Evolutionary conservation across 2,113 vertebrate species (phyloP), one percentile per base, ranked within the genome.

Genomic region (Marcusenius ussheri): DNA sequence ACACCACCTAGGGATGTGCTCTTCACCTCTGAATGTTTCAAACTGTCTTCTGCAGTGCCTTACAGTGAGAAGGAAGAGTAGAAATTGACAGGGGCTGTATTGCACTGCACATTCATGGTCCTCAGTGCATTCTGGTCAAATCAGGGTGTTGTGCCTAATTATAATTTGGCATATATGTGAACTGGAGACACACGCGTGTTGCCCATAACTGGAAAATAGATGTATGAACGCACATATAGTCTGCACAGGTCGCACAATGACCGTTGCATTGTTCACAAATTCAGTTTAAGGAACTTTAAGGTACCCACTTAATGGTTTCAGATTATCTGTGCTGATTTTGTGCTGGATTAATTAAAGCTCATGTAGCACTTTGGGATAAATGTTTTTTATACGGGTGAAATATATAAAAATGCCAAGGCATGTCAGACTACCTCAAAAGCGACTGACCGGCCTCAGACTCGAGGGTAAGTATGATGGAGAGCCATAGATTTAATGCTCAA

Each of bases 401-500:
- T 31, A 70, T 70, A 3, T 70, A 70, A 70, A 31, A 31, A 70
- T 31, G 62, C 9, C 62, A 70, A 70, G 10, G 62, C n/a, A 13
- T 13, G 62, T 70, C 62, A 70, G 62, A 70, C n/a, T 70, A 70
- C 10, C 62, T 27, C 62, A 70, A 31, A 70, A 70, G 62, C 13
- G 27, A 27, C 9, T 62, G 58, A n/a, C 21, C 2, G 8, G 58
- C 58, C 58, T n/a, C 58, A n/a, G 58, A n/a, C 9, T 66, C 58
- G 9, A 27, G 51, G 15, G 24, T 93, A 92, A 93, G 93, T 94
- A 93, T 93, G 94, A 91, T 35, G 93, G 89, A 89, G 90, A 90
- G 89, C 56, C 11, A 31, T 83, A 39, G 62, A 91, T 84, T 90
- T 92, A 93, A 93, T 92, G 91, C 92, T 92, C 93, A 91, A 90